Conservation (phyloP, 2,113 vertebrate species). For the Perca flavescens region DNA sequence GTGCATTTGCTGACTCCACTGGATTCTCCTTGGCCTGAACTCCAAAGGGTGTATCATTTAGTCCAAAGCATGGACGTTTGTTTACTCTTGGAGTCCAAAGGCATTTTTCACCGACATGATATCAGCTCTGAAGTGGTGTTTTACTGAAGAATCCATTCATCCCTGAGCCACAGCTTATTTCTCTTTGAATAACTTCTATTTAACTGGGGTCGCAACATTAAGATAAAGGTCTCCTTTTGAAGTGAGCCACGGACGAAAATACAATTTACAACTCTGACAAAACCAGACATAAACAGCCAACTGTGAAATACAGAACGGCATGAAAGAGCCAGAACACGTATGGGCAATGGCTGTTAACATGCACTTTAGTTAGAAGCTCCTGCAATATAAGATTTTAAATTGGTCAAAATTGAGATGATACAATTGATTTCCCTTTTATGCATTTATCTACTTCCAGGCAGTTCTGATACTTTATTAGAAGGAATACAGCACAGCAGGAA, state of each 20-base stretch:
- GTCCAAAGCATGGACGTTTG: neutral
- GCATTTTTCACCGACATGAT: neutral
- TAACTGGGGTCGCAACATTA: neutral
- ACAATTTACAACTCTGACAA: slow-evolving; percentile 9
- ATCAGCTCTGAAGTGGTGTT: neutral
- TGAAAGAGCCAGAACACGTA: neutral
- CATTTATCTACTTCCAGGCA: neutral
- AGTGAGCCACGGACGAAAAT: slow-evolving; percentile 14
- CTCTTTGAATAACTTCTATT: slow-evolving; percentile 13
- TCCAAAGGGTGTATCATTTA: neutral
- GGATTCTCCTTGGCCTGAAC: neutral
- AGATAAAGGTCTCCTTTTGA: slow-evolving; percentile 36
- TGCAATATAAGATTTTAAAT: neutral
- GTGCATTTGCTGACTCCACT: neutral
- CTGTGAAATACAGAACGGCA: slow-evolving; percentile 2
- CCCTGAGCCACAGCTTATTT: neutral
- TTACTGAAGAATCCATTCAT: neutral
- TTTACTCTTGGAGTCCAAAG: neutral
- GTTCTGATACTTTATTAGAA: neutral
- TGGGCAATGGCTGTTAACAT: neutral
- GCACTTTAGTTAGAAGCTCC: neutral
- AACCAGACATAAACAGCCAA: neutral
- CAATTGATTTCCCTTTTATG: neutral
- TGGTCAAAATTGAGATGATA: neutral
- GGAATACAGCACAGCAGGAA: neutral